Evolutionary conservation across 64 coral and sea anemone species (phyloP).

Genomic region (Catalaphyllia jardinei): DNA sequence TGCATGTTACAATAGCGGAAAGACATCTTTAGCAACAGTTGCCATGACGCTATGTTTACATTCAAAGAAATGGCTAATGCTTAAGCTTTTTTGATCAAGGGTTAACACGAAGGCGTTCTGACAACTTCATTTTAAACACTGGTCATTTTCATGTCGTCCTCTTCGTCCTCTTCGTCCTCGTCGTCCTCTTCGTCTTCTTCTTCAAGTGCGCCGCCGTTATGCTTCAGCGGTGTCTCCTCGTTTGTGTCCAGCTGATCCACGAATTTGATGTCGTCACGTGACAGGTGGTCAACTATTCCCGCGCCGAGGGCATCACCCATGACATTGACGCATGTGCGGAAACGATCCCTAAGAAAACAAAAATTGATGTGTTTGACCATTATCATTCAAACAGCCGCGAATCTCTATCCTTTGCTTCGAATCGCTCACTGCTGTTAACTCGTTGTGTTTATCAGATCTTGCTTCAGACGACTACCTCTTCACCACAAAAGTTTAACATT

Average conservation of each 20-base stretch:
- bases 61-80: not conserved
- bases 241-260: constrained; percentile 49
- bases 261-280: constrained; percentile 66
- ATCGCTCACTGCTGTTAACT: not conserved
- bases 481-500: no score
- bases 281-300: constrained; percentile 72
- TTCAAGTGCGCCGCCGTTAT: constrained; percentile 17
- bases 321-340: constrained; percentile 71
- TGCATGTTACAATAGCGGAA: no score
- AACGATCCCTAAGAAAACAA: constrained; percentile 64
- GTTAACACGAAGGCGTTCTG: not conserved
- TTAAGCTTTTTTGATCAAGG: no score
- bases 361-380: not conserved
- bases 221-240: constrained; percentile 31
- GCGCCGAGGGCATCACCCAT: constrained; percentile 75
- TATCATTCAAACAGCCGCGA: not conserved
- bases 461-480: no score
- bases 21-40: no score
- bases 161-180: not conserved
- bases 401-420: not conserved
- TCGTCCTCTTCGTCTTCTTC: constrained; percentile 16
- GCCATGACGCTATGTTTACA: not conserved
- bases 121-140: not conserved
- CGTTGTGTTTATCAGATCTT: no score
- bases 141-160: constrained; percentile 27